Evolutionary conservation across 2,888 invertebrate genomes (phyloP), one percentile per base, ranked within the genome.

Genomic region (Caenorhabditis auriculariae): DNA sequence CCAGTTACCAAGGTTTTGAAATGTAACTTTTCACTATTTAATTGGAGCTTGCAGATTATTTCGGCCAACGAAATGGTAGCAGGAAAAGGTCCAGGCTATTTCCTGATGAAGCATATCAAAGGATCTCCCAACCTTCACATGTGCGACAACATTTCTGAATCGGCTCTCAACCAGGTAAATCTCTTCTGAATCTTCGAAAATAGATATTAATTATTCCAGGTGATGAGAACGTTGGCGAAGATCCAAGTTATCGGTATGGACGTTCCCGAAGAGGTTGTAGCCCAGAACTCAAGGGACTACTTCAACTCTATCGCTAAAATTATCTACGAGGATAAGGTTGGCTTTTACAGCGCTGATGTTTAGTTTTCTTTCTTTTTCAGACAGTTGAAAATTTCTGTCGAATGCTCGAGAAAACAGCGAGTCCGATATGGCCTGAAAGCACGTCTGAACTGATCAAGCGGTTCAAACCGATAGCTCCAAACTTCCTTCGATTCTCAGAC

Each of bases 91-190:
- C 23, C 32, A 7, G 52, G 52, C 23, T 52, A 44, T 24, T 44
- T 52, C 17, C 17, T 52, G 27, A 52, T 52, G 52, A 27, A 52
- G 21, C 35, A 26, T 19, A 23, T 9, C 2, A 27, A 23, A n/a
- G 23, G 28, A 12, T 26, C 43, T 5, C 19, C 32, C 23, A n/a
- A 39, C 28, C 52, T 52, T 15, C 52, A 52, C 26, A 52, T 52
- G 52, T 41, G 41, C 35, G 41, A 44, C 24, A 52, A 52, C n/a
- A 15, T 52, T 21, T 24, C 52, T 19, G 43, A 43, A 17, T 9
- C 19, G 32, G 52, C 35, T 3, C 26, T 44, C 24, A 37, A 44
- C 23, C 28, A 44, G n/a, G 52, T 52, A n/a, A 37, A 32, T 17
- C 1, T 42, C 1, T 43, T 15, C n/a, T 7, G 2, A 2, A 19